Base-by-base conservation (phyloP, 2,797 vertebrate genomes). In the Syngnathus rostellatus region DNA sequence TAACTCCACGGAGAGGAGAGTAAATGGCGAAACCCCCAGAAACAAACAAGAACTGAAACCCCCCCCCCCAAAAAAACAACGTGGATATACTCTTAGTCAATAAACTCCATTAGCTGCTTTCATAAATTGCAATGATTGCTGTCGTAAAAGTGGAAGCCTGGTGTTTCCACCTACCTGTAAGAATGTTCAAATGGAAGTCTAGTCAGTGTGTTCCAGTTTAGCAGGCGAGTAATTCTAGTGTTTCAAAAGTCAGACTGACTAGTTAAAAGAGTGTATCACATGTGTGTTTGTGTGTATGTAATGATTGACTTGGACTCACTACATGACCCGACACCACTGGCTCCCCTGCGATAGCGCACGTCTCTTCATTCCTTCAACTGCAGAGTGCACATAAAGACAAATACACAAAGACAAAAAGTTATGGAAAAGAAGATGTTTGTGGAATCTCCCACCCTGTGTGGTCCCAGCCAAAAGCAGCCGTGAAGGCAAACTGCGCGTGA, bases 301-400 rank as follows among this genome's bases (percentile, higher is more conserved):
- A 90, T 89, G 51, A 88, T 89, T 89, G 74, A 87, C 83, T 21
- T 46, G 60, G 60, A 62, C 60, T 62, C 14, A 45, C 60, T 41
- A 16, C 41, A 45, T 62, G 55, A 58, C 25, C 25, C n/a, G 41
- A 16, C 17, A 62, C 17, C 60, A 8, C 31, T 16, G 6, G 21
- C 40, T 59, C 37, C 57, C 40, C 40, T 25, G 55, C 7, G 23
- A 21, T 25, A 25, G 53, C 21, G 38, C 25, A 17, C 55, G 38
- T 25, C 41, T 25, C 21, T 25, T 62, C 60, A 45, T 62, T 46
- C 14, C 6, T 45, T 41, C 21, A 21, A 62, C 12, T 62, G 60
- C 23, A 25, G 12, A 5, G 19, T 41, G 21, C 31, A 17, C 55
- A 38, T 23, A 16, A 43, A 31, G 25, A 57, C 21, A 57, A 39